A percentile compares a stretch with the other conserved stretches of the same genome.
phyloP scores from a whole-genome alignment of 2,888 invertebrate genomes.

The Mechanitis mazaeus region DNA sequence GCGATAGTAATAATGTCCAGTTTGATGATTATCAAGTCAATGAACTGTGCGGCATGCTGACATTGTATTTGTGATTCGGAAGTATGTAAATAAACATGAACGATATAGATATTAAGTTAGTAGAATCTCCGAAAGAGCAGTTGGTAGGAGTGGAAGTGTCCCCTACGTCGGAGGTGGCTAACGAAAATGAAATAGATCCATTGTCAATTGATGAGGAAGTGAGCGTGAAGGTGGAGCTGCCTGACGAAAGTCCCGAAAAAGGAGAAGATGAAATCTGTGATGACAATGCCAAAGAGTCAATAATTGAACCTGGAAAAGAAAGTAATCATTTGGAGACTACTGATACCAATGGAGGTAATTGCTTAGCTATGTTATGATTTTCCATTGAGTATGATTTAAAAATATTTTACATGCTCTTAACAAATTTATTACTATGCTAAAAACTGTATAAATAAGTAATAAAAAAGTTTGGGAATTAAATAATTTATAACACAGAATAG shows the following conservation, averaged over 20 bases:
- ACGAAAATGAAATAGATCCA: slow-evolving; percentile 62
- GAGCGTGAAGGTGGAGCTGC: slow-evolving; percentile 38
- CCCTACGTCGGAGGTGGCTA: slow-evolving; percentile 43
- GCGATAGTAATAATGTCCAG: slow-evolving; percentile 41
- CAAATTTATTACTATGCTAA: too few relatives aligned
- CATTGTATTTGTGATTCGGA: slow-evolving; percentile 62
- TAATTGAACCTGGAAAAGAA: slow-evolving; percentile 45
- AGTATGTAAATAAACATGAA: slow-evolving; percentile 77
- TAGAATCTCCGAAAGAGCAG: slow-evolving; percentile 63
- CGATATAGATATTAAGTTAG: slow-evolving; percentile 70
- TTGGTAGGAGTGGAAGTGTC: slow-evolving; percentile 45
- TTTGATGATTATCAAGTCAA: slow-evolving; percentile 59
- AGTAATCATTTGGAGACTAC: slow-evolving; percentile 33
- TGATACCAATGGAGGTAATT: slow-evolving; percentile 31
- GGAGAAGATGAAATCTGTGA: slow-evolving; percentile 59
- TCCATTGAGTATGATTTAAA: too few relatives aligned
- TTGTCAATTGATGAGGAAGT: slow-evolving; percentile 56
- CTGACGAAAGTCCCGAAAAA: slow-evolving; percentile 34
- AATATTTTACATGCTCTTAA: too few relatives aligned
- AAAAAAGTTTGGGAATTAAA: too few relatives aligned
- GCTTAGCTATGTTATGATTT: neutral
- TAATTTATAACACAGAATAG: too few relatives aligned
- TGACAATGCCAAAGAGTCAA: slow-evolving; percentile 69
- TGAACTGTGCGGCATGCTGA: slow-evolving; percentile 66
- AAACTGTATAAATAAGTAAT: too few relatives aligned